Evolutionary conservation across 1,140 invertebrate genomes (phyloP).

Genomic region (Argopecten irradians): DNA sequence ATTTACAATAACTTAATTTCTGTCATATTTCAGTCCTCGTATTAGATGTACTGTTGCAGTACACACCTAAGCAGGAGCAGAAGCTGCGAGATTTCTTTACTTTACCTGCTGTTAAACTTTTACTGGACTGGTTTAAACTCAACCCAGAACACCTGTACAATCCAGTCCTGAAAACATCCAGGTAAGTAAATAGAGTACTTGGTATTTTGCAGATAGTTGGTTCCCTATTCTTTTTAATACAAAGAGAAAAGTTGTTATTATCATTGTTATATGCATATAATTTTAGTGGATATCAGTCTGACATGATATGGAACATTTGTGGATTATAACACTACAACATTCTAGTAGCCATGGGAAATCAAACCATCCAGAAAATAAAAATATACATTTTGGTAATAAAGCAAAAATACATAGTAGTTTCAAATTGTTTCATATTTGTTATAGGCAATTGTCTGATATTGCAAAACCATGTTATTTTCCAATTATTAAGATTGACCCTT

Average conservation of each 20-base stretch:
- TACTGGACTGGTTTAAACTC: conserved; percentile 84
- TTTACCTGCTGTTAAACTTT: conserved; percentile 86
- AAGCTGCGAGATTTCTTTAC: conserved; percentile 83
- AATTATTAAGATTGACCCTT: too few relatives aligned
- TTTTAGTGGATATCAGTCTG: too few relatives aligned
- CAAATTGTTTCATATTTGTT: neutral
- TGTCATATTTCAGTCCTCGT: conserved; percentile 74
- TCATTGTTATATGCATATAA: too few relatives aligned
- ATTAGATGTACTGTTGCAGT: conserved; percentile 84
- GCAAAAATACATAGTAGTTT: neutral
- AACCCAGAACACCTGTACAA: conserved; percentile 81
- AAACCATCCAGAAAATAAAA: too few relatives aligned
- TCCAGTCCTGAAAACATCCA: conserved; percentile 81
- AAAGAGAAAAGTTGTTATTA: too few relatives aligned
- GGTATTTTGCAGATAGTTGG: neutral
- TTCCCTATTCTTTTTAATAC: neutral
- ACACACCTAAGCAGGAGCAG: conserved; percentile 81
- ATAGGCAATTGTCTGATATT: neutral
- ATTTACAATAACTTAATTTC: too few relatives aligned
- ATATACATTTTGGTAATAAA: too few relatives aligned
- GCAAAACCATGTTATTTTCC: too few relatives aligned
- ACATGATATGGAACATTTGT: too few relatives aligned
- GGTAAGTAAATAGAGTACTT: conserved; percentile 73
- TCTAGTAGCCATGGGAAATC: too few relatives aligned
- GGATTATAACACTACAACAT: too few relatives aligned